Evolutionary conservation across 1,140 invertebrate species (phyloP), one percentile per base, ranked within the genome.

Genomic region (Trissolcus basalis): DNA sequence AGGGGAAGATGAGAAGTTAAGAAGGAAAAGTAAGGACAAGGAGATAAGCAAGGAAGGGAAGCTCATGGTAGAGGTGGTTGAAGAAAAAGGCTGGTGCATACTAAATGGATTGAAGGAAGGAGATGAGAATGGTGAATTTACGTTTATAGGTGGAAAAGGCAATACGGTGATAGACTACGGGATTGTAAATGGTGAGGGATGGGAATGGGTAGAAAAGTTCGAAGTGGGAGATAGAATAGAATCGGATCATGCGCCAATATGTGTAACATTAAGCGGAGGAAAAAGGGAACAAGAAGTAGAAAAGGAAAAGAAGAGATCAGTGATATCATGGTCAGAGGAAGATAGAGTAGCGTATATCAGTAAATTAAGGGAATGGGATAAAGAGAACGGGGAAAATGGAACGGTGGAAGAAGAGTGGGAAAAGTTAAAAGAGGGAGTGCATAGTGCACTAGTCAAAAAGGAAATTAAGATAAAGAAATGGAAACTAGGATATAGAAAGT

Each of bases 281-380:
- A 6, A 6, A 6, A 27, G 19, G 19, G 19, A 1, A 39, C 2
- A 8, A 47, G 16, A 16, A 16, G 6, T 0, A 5, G 8, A 10
- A 47, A 47, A 10, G 13, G 36, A 39, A 39, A 39, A 39, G 9
- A 9, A 4, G n/a, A 47, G 15, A 7, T 5, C 15, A 16, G 11
- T 47, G 6, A 47, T 47, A 10, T 15, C 45, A 11, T 47, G 45
- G 45, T 16, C 45, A 15, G 15, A 47, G 15, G 45, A 47, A 16
- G 45, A 47, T 14, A 16, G 9, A 1, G 9, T 9, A 4, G 4
- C 2, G 0, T 47, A 7, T 16, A 16, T 13, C 5, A 16, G 8
- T 10, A 47, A 11, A 0, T 7, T 47, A 7, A 15, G 16, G 15
- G 45, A 47, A 9, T 13, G 15, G 11, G 45, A 47, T 7, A 14